These are phyloP conservation scores for Ectobius pallidus DNA, from an alignment of 2,888 invertebrate genomes.

Conservation along the genomic window DNA sequence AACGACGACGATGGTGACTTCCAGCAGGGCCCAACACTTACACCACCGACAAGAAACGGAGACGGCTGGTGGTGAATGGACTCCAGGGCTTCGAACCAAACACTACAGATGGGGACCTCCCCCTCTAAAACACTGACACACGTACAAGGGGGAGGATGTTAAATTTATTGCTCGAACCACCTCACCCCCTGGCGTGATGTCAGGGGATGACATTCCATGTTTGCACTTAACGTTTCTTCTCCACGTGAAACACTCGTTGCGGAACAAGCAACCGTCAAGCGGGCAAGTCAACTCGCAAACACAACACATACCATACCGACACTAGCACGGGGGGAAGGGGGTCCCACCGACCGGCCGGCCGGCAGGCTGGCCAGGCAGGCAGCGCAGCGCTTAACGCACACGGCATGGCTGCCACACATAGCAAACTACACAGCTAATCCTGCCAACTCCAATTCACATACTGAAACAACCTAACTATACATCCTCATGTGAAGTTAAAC, in stretches of 20 bases:
- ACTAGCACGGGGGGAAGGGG: slow-evolving; percentile 50
- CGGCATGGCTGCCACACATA: not conserved
- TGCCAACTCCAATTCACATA: too few relatives aligned
- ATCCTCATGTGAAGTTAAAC: too few relatives aligned
- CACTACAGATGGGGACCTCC: slow-evolving; percentile 3
- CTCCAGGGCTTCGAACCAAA: slow-evolving; percentile 51
- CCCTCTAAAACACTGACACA: not conserved
- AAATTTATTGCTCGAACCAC: not conserved
- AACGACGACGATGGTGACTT: slow-evolving; percentile 51
- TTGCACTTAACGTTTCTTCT: not conserved
- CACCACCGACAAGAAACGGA: slow-evolving; percentile 49
- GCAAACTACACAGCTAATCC: not conserved
- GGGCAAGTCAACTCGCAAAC: slow-evolving; percentile 45
- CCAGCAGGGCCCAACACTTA: slow-evolving; percentile 9
- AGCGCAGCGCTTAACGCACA: slow-evolving; percentile 5
- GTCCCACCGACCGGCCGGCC: not conserved
- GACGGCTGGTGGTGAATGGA: slow-evolving; percentile 55
- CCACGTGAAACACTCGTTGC: slow-evolving; percentile 21
- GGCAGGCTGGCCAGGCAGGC: slow-evolving; percentile 5
- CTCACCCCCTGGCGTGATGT: not conserved
- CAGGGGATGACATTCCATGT: not conserved
- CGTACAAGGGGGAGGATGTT: not conserved
- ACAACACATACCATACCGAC: slow-evolving; percentile 53
- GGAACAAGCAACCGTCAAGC: not conserved
- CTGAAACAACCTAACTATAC: too few relatives aligned